Base-by-base conservation (phyloP, 2,888 invertebrate genomes). In the Siphonodentalium dalli region DNA sequence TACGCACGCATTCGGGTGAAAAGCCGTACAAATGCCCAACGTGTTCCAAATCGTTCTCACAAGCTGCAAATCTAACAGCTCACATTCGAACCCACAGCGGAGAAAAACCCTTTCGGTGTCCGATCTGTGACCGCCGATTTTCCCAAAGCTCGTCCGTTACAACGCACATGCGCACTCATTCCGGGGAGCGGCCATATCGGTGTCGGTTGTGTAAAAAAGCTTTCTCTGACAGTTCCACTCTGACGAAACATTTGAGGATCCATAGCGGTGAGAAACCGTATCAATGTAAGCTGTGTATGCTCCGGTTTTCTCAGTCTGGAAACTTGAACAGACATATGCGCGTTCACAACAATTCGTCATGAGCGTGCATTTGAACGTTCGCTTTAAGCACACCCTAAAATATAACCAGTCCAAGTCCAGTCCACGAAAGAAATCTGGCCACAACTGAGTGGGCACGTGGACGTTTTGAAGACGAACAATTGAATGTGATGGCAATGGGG, bases 151-250 rank as follows among this genome's bases (percentile, higher is more conserved):
- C 95, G 59, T 86, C 86, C 2, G 95, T 99, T 47, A 99, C 98
- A 51, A 98, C 98, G 66, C 99, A 99, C 85, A 96, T 97, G 94
- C 87, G 98, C 78, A 99, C 98, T n/a, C 98, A 99, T 84, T 94
- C 94, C n/a, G 98, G 97, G n/a, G 97, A 98, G 81, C 86, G 96
- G 53, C 98, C 98, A 0, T 97, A 98, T 82, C 87, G 89, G 66
- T 99, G 98, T 84, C 87, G 92, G 65, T 89, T 94, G 72, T 99
- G 99, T 84, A 95, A 94, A 80, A 99, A 99, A 81, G 95, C 97
- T 3, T 99, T 99, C 83, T 97, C 97, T 4, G 98, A 99, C 83
- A 96, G 96, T 75, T 97, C 97, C 31, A 99, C 98, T 1, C 85
- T 99, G 50, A 99, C 98, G 46, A 98, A 99, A 82, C 98, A 98